Percentiles rank a stretch among this genome's conserved stretches.
Conservation (phyloP, 2,113 vertebrate species). For the Odontesthes bonariensis region DNA sequence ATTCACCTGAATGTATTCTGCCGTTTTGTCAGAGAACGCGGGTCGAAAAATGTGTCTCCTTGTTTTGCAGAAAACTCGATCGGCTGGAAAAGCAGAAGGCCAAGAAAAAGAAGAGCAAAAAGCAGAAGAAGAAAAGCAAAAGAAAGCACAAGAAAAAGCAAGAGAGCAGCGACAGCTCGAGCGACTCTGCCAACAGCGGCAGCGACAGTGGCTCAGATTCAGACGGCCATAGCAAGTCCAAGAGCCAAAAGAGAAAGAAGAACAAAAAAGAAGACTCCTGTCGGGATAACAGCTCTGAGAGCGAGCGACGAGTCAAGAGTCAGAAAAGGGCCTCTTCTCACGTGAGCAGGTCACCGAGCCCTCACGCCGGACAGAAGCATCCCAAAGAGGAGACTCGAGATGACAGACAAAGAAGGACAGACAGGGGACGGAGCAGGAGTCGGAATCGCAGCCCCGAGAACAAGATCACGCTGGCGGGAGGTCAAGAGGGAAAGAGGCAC, state of each 20-base stretch:
- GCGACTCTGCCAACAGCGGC: conserved; percentile 75
- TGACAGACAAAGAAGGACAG: conserved; percentile 56
- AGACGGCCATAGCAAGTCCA: conserved; percentile 77
- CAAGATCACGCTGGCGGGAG: conserved; percentile 61
- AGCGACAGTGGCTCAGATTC: conserved; percentile 84
- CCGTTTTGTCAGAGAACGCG: background rate
- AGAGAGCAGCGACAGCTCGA: conserved; percentile 72
- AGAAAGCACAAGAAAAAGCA: conserved; percentile 89
- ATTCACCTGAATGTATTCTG: background rate
- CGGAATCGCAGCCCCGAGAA: conserved; percentile 66
- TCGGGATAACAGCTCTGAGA: conserved; percentile 83
- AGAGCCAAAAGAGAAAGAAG: conserved; percentile 83
- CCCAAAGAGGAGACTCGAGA: conserved; percentile 71
- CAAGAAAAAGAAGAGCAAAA: conserved; percentile 90
- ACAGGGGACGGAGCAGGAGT: conserved; percentile 78
- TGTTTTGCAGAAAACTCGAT: conserved; percentile 90
- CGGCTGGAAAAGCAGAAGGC: conserved; percentile 93
- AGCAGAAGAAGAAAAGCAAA: conserved; percentile 86
- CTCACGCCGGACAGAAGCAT: conserved; percentile 42
- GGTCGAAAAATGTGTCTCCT: conserved; percentile 3
- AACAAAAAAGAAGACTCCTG: conserved; percentile 86
- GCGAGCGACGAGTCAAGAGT: conserved; percentile 79
- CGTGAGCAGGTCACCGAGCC: conserved; percentile 80
- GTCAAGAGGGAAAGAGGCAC: conserved; percentile 69
- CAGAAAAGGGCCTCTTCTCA: conserved; percentile 73